Percentiles rank a stretch among this genome's conserved stretches.
Evolutionary conservation across 2,113 vertebrate genomes (phyloP).

Genomic region (Myrmophylax atrothorax): DNA sequence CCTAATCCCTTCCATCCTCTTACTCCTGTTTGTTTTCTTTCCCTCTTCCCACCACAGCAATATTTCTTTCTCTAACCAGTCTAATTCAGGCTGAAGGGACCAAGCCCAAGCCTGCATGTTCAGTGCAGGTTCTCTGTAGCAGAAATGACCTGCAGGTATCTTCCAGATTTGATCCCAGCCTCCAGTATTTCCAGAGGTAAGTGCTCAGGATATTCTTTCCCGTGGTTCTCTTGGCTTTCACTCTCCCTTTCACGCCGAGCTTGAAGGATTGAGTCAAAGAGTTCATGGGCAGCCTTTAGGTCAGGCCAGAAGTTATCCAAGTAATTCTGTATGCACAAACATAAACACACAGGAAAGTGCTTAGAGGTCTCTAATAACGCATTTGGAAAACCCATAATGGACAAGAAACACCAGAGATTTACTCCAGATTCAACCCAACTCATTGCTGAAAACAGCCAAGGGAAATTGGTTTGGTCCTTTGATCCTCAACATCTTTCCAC

Average conservation of each 20-base stretch:
- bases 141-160: constrained; percentile 82
- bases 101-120: neutral
- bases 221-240: constrained; percentile 79
- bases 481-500: neutral
- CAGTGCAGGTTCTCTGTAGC: neutral
- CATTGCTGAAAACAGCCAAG: neutral
- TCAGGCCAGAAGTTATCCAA: constrained; percentile 91
- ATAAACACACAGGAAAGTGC: neutral
- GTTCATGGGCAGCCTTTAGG: constrained; percentile 83
- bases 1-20: neutral
- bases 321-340: constrained; percentile 80
- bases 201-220: constrained; percentile 87
- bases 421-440: neutral
- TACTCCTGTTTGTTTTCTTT: neutral
- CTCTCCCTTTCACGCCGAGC: constrained; percentile 81
- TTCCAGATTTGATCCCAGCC: constrained; percentile 93
- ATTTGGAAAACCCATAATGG: neutral
- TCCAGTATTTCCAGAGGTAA: constrained; percentile 85
- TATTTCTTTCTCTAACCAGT: neutral
- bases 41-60: neutral
- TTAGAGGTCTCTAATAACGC: neutral
- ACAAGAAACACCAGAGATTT: neutral
- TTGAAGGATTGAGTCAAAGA: constrained; percentile 87
- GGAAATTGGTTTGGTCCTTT: neutral
- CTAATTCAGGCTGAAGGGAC: neutral